Evolutionary conservation across 1,140 invertebrate species (phyloP).

Genomic region (Polypedilum pembai): DNA sequence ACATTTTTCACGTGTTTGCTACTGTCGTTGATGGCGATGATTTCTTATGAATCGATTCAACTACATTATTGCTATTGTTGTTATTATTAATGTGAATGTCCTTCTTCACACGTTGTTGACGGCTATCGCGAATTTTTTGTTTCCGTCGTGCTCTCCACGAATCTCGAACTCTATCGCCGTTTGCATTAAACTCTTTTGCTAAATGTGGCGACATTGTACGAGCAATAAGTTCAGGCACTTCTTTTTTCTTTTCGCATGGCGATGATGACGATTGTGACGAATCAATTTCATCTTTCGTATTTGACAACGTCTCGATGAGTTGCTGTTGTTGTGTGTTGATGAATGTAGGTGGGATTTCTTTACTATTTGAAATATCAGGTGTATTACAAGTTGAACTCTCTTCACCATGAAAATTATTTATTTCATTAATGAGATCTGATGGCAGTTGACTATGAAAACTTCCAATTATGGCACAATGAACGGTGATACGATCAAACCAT

Average conservation of each 20-base stretch:
- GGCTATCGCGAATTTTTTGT: constrained; percentile 33
- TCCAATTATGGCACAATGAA: constrained; percentile 56
- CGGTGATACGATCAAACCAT: constrained; percentile 69
- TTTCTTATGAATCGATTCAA: neutral
- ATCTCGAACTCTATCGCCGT: constrained; percentile 39
- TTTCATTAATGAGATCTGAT: constrained; percentile 62
- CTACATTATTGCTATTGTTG: neutral
- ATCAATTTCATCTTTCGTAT: constrained; percentile 37
- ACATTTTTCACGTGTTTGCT: neutral
- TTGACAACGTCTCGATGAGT: constrained; percentile 8
- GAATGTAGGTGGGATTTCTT: constrained; percentile 37
- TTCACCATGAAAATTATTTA: constrained; percentile 57
- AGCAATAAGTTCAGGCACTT: constrained; percentile 37
- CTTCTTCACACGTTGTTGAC: constrained; percentile 11
- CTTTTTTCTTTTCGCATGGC: neutral
- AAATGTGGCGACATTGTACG: constrained; percentile 40
- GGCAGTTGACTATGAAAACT: constrained; percentile 48
- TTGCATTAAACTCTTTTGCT: constrained; percentile 42
- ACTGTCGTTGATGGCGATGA: neutral
- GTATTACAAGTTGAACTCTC: neutral
- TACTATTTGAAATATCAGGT: constrained; percentile 33
- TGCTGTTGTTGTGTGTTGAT: constrained; percentile 36
- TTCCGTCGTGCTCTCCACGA: constrained; percentile 41
- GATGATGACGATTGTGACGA: constrained; percentile 31
- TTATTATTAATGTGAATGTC: neutral